Percentiles rank a stretch among this genome's conserved stretches.
Evolutionary conservation across 2,797 vertebrate genomes (phyloP).

Genomic region (Hephaestus fuliginosus): DNA sequence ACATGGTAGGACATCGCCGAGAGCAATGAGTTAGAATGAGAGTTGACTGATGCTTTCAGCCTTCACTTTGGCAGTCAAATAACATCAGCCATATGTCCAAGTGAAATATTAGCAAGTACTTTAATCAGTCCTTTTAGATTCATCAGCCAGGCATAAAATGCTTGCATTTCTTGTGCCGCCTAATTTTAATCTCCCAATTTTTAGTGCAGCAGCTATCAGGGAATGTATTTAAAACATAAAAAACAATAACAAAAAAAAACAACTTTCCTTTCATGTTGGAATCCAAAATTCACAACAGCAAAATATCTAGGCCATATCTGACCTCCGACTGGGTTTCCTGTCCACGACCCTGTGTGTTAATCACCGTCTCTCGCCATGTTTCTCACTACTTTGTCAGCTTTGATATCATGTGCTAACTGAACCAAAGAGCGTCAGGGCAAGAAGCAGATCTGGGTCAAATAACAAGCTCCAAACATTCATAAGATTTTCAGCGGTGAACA

Average conservation of each 20-base stretch:
- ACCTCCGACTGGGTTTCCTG: conserved; percentile 6
- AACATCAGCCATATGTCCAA: background rate
- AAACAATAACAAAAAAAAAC: background rate
- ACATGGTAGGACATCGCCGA: conserved; percentile 6
- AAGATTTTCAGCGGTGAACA: background rate
- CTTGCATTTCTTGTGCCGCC: background rate
- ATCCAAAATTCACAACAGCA: conserved; percentile 2
- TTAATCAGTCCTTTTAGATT: background rate
- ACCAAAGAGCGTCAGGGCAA: background rate
- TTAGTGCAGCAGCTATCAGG: background rate
- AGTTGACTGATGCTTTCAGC: conserved; percentile 1
- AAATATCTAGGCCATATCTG: conserved; percentile 22
- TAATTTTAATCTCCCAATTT: background rate
- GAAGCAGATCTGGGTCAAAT: conserved; percentile 29
- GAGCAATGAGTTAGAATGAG: background rate
- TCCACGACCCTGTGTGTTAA: conserved; percentile 25
- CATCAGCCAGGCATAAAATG: background rate
- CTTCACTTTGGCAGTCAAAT: background rate
- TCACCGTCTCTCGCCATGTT: conserved; percentile 31
- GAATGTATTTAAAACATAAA: background rate
- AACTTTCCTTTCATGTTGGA: background rate
- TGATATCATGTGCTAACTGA: conserved; percentile 34
- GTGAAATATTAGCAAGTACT: background rate
- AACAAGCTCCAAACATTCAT: conserved; percentile 2
- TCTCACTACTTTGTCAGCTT: conserved; percentile 42